Evolutionary conservation across 1,140 invertebrate genomes (phyloP).

Genomic region (Drosophila fuyamai): DNA sequence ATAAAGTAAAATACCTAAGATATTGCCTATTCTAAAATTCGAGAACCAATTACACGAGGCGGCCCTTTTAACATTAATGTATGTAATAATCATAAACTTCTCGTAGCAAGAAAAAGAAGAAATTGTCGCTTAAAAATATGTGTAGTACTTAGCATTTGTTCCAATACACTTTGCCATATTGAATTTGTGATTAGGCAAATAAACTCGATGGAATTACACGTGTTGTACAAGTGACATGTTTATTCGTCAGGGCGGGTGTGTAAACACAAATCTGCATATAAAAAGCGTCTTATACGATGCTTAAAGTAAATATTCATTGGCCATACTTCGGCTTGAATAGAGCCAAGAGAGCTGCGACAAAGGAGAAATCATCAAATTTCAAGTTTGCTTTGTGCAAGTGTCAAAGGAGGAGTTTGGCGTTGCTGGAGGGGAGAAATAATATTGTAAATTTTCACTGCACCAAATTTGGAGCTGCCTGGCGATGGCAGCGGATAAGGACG

Average conservation of each 20-base stretch:
- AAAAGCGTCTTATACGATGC: constrained; percentile 47
- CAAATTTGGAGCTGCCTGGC: constrained; percentile 40
- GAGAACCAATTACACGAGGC: constrained; percentile 49
- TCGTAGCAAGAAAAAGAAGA: constrained; percentile 15
- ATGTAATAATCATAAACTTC: constrained; percentile 55
- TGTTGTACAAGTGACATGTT: constrained; percentile 59
- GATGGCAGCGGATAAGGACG: not conserved
- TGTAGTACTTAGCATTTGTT: constrained; percentile 60
- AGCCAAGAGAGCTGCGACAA: constrained; percentile 31
- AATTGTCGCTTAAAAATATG: constrained; percentile 51
- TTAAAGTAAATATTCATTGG: constrained; percentile 80
- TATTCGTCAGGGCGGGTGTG: constrained; percentile 37
- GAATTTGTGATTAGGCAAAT: constrained; percentile 81
- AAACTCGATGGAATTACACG: constrained; percentile 72
- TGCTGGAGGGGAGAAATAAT: constrained; percentile 42
- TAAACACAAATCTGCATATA: constrained; percentile 59
- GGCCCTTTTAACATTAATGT: constrained; percentile 17
- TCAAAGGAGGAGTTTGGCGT: constrained; percentile 21
- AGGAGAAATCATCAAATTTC: constrained; percentile 54
- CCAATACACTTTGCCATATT: constrained; percentile 80
- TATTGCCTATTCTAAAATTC: constrained; percentile 55
- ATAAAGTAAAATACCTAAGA: not conserved
- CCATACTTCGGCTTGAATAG: constrained; percentile 56
- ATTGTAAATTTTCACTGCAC: constrained; percentile 56
- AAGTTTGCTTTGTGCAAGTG: constrained; percentile 60